Conservation (phyloP, 2,113 vertebrate genomes). For the Catharus bicknelli region DNA sequence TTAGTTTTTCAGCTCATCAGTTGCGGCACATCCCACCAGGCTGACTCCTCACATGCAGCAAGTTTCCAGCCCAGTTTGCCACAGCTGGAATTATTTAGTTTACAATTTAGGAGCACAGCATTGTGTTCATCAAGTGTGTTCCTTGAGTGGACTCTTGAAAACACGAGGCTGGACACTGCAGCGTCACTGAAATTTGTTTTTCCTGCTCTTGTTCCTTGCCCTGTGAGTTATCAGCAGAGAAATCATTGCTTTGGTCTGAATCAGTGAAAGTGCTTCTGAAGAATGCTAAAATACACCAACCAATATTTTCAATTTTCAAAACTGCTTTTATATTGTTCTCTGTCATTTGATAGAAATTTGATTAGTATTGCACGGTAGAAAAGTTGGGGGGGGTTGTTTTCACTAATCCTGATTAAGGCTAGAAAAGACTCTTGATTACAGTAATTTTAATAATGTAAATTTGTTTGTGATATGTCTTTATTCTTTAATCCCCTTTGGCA, state of each 20-base stretch:
- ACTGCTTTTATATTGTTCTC: neutral
- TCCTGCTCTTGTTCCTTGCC: neutral
- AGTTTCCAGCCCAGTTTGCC: neutral
- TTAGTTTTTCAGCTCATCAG: neutral
- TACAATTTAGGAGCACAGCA: neutral
- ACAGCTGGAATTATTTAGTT: neutral
- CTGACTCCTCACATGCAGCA: rapidly evolving
- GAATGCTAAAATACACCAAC: neutral
- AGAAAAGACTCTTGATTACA: conserved; percentile 60
- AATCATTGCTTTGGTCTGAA: neutral
- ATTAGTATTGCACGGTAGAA: neutral
- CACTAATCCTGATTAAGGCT: conserved; percentile 59
- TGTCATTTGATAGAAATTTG: neutral
- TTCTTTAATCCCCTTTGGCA: conserved; percentile 68
- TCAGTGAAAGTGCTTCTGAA: neutral
- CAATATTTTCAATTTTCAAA: neutral
- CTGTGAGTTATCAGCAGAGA: neutral
- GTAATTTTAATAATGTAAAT: conserved; percentile 71
- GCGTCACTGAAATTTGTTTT: rapidly evolving
- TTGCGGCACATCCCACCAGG: neutral
- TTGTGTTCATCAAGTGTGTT: neutral
- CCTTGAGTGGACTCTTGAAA: neutral
- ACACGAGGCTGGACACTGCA: neutral
- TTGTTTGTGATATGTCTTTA: conserved; percentile 64
- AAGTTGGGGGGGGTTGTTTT: conserved; percentile 5